Percentiles rank a stretch among this genome's conserved stretches.
These are phyloP conservation scores for Peromyscus melanophrys DNA, from an alignment of 2,797 vertebrate species.

Conservation along the genomic window DNA sequence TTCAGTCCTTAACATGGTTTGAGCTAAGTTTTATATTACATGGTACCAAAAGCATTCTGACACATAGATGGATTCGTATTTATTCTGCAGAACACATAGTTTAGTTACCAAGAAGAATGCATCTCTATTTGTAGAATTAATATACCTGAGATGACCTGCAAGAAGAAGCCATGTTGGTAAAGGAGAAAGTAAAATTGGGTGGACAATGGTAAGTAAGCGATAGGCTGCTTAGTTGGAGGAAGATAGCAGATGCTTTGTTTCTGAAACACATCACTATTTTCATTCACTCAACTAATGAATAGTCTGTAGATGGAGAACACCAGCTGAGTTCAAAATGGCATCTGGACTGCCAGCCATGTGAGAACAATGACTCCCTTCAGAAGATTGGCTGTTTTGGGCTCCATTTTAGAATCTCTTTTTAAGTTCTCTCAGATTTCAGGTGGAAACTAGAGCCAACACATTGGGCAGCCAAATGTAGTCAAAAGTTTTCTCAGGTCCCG, in stretches of 20 bases:
- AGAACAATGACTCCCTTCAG: neutral
- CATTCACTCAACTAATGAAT: neutral
- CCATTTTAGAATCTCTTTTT: too few species aligned
- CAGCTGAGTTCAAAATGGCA: slow-evolving; percentile 20
- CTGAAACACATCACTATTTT: slow-evolving; percentile 6
- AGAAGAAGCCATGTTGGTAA: neutral
- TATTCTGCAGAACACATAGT: neutral
- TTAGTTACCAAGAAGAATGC: neutral
- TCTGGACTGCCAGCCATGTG: neutral
- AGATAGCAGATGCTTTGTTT: neutral
- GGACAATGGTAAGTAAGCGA: neutral
- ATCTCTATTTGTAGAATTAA: neutral
- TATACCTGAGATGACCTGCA: neutral
- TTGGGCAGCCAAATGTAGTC: too few species aligned
- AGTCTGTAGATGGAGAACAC: slow-evolving; percentile 2
- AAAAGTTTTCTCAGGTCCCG: too few species aligned
- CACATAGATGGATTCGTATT: neutral
- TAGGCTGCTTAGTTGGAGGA: neutral
- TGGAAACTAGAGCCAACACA: too few species aligned
- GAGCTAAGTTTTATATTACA: neutral
- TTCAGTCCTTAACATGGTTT: slow-evolving; percentile 4
- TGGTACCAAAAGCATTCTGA: neutral
- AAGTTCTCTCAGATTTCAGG: too few species aligned
- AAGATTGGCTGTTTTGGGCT: too few species aligned
- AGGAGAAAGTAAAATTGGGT: neutral